Percentiles rank a stretch among this genome's conserved stretches.
These are phyloP conservation scores for Acanthosepion lycidas DNA, from an alignment of 2,888 invertebrate species.

Conservation along the genomic window DNA sequence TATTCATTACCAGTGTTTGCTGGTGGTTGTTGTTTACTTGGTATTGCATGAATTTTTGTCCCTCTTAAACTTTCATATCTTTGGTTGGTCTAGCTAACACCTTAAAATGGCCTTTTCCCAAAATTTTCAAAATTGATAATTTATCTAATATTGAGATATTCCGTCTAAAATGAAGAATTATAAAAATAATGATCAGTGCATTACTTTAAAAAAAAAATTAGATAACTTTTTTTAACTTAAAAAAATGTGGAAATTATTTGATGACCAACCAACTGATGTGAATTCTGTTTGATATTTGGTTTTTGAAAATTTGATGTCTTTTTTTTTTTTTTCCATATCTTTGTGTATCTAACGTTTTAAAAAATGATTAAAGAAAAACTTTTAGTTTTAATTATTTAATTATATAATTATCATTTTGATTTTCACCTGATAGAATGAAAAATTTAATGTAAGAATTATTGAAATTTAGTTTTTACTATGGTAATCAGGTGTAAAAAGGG, in stretches of 20 bases:
- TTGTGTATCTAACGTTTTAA: no score
- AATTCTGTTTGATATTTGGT: conserved; percentile 16
- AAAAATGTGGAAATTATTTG: background rate
- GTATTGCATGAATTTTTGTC: background rate
- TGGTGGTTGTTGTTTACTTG: background rate
- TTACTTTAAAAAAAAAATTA: no score
- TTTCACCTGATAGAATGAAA: background rate
- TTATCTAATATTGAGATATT: background rate
- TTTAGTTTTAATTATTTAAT: background rate
- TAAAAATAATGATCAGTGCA: no score
- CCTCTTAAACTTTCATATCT: background rate
- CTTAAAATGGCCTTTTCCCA: no score
- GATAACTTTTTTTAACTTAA: no score
- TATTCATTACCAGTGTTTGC: no score
- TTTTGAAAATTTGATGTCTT: background rate
- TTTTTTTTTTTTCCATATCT: background rate
- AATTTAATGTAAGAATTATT: background rate
- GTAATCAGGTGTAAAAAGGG: no score
- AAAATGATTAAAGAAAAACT: no score
- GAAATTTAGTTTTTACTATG: no score
- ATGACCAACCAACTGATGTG: background rate
- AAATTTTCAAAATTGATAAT: background rate
- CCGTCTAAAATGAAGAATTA: no score
- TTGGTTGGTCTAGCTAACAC: no score
- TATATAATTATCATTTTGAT: background rate